phyloP scores from a whole-genome alignment of 2,797 vertebrate species.

The Arvicola amphibius region DNA sequence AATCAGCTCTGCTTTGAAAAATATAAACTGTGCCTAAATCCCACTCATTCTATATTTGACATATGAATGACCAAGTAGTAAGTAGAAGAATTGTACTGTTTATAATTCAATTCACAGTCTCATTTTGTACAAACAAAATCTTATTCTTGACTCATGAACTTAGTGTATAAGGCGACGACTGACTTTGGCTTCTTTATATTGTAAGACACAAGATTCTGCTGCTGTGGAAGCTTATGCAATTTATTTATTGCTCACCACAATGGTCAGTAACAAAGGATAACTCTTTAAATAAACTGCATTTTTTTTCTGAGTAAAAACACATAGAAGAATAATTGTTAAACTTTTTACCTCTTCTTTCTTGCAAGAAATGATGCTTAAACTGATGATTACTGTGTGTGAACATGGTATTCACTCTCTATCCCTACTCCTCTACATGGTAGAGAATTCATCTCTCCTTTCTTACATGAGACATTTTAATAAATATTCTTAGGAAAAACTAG shows the following conservation, averaged over 20 bases:
- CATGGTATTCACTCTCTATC: neutral
- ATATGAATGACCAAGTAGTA: neutral
- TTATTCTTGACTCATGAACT: neutral
- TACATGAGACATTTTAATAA: neutral
- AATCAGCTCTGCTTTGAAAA: conserved; percentile 12
- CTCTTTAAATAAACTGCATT: neutral
- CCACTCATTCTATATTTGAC: neutral
- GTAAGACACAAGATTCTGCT: neutral
- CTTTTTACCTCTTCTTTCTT: conserved; percentile 15
- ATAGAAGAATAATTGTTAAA: neutral
- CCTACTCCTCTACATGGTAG: neutral
- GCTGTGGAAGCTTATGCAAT: neutral
- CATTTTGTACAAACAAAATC: conserved; percentile 62
- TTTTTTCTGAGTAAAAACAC: conserved; percentile 41
- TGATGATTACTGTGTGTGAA: neutral
- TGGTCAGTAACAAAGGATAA: conserved; percentile 12
- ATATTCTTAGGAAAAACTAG: conserved; percentile 48
- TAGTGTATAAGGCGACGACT: neutral
- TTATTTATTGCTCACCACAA: conserved; percentile 34
- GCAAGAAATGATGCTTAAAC: neutral
- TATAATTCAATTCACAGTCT: conserved; percentile 37
- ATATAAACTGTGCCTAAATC: neutral
- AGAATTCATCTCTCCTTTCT: conserved; percentile 12
- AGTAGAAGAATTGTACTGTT: conserved; percentile 38
- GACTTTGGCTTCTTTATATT: neutral